Percentiles rank a stretch among this genome's conserved stretches.
Evolutionary conservation across 1,140 invertebrate genomes (phyloP).

Genomic region (Cherax quadricarinatus): DNA sequence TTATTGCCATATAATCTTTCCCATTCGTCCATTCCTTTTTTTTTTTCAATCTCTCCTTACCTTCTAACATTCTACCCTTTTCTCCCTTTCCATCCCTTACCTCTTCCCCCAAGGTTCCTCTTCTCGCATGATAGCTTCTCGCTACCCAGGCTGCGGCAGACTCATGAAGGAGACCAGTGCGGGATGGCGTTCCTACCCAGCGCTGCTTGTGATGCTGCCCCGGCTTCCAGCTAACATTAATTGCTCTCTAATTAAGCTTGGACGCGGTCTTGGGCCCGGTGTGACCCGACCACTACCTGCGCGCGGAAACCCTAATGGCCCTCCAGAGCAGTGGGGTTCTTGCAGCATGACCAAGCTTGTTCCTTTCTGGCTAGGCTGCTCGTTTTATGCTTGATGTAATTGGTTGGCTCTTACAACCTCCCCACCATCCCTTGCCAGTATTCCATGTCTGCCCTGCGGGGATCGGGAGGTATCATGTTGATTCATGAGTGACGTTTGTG

Average conservation of each 20-base stretch:
- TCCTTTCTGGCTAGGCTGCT: neutral
- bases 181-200: neutral
- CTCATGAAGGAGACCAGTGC: no score
- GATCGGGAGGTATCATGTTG: neutral
- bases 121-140: neutral
- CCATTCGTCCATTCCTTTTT: no score
- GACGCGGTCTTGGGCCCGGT: conserved; percentile 40
- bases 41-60: no score
- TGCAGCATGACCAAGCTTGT: neutral
- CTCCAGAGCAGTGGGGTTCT: conserved; percentile 24
- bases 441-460: no score
- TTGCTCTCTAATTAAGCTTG: conserved; percentile 60
- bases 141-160: neutral
- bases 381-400: conserved; percentile 35
- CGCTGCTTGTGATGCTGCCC: conserved; percentile 42
- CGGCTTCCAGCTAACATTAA: conserved; percentile 47
- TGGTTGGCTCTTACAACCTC: neutral
- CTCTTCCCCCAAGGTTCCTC: neutral
- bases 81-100: neutral
- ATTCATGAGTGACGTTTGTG: neutral
- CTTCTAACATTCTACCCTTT: no score
- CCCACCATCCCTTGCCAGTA: neutral
- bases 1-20: no score
- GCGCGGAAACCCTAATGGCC: conserved; percentile 43
- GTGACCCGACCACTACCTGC: conserved; percentile 28